These are phyloP conservation scores for Aleiodes testaceus DNA, from an alignment of 2,888 invertebrate species.

Conservation along the genomic window DNA sequence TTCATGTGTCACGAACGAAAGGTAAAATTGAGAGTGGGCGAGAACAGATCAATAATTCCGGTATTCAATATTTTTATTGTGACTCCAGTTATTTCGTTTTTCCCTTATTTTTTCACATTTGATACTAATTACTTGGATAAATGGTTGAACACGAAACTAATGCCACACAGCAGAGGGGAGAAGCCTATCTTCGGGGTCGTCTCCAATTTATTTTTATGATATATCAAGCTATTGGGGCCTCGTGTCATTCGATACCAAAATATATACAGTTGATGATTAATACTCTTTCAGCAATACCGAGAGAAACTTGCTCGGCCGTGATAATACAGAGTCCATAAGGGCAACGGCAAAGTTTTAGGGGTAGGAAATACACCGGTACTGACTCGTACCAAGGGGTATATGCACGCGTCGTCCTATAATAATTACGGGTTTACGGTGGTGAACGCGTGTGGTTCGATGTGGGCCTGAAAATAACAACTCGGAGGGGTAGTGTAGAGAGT, in stretches of 20 bases:
- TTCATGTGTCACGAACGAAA: slow-evolving; percentile 26
- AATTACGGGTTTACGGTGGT: slow-evolving; percentile 52
- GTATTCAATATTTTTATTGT: slow-evolving; percentile 15
- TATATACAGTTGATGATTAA: slow-evolving; percentile 39
- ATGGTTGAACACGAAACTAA: slow-evolving; percentile 30
- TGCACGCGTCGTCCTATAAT: slow-evolving; percentile 51
- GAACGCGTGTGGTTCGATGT: slow-evolving; percentile 49
- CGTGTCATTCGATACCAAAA: slow-evolving; percentile 22
- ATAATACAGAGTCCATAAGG: slow-evolving; percentile 17
- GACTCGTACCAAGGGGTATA: slow-evolving; percentile 49
- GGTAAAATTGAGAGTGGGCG: not conserved
- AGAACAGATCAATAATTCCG: slow-evolving; percentile 23
- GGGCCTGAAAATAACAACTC: slow-evolving; percentile 53
- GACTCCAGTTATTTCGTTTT: not conserved
- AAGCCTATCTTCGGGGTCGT: slow-evolving; percentile 24
- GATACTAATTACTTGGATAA: slow-evolving; percentile 37
- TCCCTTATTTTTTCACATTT: slow-evolving; percentile 19
- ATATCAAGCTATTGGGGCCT: slow-evolving; percentile 31
- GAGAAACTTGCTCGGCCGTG: slow-evolving; percentile 23
- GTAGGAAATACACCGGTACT: slow-evolving; percentile 48
- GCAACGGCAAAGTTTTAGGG: slow-evolving; percentile 13
- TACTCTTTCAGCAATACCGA: slow-evolving; percentile 26
- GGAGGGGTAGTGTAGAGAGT: slow-evolving; percentile 39
- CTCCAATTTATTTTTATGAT: slow-evolving; percentile 36
- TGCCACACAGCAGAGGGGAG: not conserved